phyloP scores from a whole-genome alignment of 1,140 invertebrate species.

The Anagrus nilaparvatae region DNA sequence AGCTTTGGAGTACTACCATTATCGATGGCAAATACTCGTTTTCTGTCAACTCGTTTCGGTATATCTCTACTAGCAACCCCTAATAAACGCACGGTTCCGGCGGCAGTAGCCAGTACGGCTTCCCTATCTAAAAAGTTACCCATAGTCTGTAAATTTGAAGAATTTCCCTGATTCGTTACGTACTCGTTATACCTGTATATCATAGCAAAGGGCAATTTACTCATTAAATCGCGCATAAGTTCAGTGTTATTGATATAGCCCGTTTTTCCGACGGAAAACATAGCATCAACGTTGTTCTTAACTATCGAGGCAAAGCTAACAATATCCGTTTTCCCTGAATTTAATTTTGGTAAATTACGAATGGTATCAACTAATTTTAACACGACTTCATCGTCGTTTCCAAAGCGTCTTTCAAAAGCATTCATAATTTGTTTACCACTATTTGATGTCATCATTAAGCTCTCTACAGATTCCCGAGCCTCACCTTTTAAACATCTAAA shows the following conservation, averaged over 20 bases:
- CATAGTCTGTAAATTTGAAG: constrained; percentile 1
- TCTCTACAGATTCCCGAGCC: background rate
- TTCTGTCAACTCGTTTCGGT: background rate
- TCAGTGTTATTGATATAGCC: background rate
- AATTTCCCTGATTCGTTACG: background rate
- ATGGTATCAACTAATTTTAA: background rate
- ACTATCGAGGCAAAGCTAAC: too few relatives aligned
- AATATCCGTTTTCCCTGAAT: background rate
- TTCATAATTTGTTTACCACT: background rate
- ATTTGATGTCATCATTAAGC: background rate
- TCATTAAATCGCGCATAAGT: background rate
- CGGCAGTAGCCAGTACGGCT: background rate
- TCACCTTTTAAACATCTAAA: background rate
- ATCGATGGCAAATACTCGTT: too few relatives aligned
- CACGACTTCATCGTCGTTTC: background rate
- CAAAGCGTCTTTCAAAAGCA: background rate
- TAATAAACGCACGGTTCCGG: background rate
- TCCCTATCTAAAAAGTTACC: constrained; percentile 4
- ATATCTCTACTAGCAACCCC: background rate
- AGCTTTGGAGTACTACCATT: too few relatives aligned
- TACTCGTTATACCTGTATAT: background rate
- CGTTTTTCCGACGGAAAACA: background rate
- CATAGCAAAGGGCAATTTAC: background rate
- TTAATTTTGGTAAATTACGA: background rate
- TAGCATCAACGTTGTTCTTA: too few relatives aligned